A percentile compares a stretch with the other conserved stretches of the same genome.
phyloP scores from a whole-genome alignment of 1,140 invertebrate genomes.

The Brachionus rubens region DNA sequence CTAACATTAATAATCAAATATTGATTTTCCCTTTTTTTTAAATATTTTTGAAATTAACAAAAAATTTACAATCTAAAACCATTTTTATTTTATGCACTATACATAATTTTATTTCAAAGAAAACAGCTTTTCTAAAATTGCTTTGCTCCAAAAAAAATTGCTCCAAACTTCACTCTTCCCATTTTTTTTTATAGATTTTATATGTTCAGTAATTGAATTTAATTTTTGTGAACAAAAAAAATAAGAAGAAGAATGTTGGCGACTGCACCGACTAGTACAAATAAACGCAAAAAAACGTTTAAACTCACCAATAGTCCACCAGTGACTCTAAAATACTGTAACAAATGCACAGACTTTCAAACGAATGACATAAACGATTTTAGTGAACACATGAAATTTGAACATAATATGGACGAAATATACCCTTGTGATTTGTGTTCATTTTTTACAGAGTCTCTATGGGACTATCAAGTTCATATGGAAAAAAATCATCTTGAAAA shows the following conservation, averaged over 20 bases:
- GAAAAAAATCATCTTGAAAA: background rate
- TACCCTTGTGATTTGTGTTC: conserved; percentile 42
- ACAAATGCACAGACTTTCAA: conserved; percentile 21
- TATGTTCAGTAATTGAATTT: background rate
- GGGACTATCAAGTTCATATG: conserved; percentile 46
- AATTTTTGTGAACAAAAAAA: background rate
- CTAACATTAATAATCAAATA: no score
- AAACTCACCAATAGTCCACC: background rate
- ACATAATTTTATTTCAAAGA: no score
- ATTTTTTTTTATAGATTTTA: background rate
- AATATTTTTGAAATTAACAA: no score
- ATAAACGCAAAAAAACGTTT: conserved; percentile 11
- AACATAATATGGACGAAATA: conserved; percentile 37
- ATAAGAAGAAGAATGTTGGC: background rate
- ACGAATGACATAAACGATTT: conserved; percentile 27
- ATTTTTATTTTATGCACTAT: no score
- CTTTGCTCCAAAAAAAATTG: no score
- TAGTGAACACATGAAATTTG: conserved; percentile 41
- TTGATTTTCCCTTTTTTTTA: no score
- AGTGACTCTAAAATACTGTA: conserved; percentile 15
- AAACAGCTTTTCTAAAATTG: no score
- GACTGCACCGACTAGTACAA: background rate
- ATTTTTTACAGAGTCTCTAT: conserved; percentile 35
- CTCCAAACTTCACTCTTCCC: no score
- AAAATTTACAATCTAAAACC: no score